These are phyloP conservation scores for Alectoris magna DNA, from an alignment of 2,797 vertebrate species.

Conservation along the genomic window DNA sequence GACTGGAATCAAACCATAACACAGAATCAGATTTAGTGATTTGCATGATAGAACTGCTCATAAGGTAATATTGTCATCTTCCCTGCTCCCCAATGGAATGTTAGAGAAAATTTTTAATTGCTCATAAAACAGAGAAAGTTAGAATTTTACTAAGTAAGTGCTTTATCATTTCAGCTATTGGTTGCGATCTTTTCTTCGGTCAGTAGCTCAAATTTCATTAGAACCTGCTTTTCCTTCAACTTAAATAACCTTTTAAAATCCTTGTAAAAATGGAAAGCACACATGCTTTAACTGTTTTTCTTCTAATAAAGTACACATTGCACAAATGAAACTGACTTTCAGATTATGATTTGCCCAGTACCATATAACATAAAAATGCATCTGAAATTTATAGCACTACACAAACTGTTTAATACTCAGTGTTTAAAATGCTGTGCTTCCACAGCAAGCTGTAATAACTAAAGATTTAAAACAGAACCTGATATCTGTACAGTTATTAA, in stretches of 20 bases:
- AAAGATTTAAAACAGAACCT: conserved; percentile 51
- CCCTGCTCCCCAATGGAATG: not conserved
- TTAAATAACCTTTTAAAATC: conserved; percentile 46
- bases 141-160: conserved; percentile 18
- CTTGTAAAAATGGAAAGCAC: conserved; percentile 14
- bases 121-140: conserved; percentile 26
- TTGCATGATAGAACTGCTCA: not conserved
- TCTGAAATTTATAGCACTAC: conserved; percentile 62
- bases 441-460: conserved; percentile 44
- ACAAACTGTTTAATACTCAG: conserved; percentile 38
- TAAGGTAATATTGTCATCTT: not conserved
- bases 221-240: conserved; percentile 28
- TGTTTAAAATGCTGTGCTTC: conserved; percentile 50
- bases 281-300: conserved; percentile 54
- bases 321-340: conserved; percentile 51
- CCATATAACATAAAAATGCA: conserved; percentile 14
- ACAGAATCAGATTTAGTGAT: not conserved
- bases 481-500: conserved; percentile 63
- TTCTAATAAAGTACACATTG: conserved; percentile 18
- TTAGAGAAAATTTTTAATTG: conserved; percentile 21
- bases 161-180: conserved; percentile 5
- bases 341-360: conserved; percentile 59
- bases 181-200: conserved; percentile 29
- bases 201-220: conserved; percentile 44
- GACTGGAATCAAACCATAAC: not conserved